A percentile compares a stretch with the other conserved stretches of the same genome.
These are phyloP conservation scores for Imbricaverruca yamaguchii DNA, from an alignment of 2,888 invertebrate genomes.

Conservation along the genomic window DNA sequence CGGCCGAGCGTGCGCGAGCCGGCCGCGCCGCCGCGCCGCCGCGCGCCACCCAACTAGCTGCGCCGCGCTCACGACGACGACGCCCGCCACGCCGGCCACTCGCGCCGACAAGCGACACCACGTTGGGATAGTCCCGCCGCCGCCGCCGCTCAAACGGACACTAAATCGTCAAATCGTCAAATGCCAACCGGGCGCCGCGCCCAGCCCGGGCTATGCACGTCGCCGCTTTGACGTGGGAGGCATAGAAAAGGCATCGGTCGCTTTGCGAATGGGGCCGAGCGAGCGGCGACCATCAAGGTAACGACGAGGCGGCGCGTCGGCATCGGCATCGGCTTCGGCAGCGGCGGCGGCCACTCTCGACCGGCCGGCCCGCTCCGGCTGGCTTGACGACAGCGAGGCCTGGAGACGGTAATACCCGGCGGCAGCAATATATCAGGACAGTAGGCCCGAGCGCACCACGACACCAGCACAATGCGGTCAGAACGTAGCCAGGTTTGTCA, in stretches of 20 bases:
- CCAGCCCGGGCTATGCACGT: neutral
- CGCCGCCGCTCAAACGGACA: neutral
- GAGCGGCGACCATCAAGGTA: neutral
- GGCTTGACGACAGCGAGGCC: neutral
- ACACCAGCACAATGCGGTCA: too few relatives aligned
- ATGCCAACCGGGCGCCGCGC: neutral
- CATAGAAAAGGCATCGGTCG: constrained; percentile 19
- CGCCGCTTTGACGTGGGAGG: constrained; percentile 8
- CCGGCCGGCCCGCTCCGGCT: neutral
- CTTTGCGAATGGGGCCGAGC: neutral
- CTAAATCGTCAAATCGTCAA: constrained; percentile 13
- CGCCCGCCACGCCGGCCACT: neutral
- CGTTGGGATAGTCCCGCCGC: constrained; percentile 15
- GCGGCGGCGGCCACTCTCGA: neutral
- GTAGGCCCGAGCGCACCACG: too few relatives aligned
- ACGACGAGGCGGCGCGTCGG: neutral
- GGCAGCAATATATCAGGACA: too few relatives aligned
- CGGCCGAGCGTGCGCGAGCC: neutral
- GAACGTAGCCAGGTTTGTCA: too few relatives aligned
- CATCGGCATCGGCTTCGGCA: too few relatives aligned
- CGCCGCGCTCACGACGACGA: neutral
- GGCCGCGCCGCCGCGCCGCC: neutral
- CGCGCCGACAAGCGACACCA: neutral
- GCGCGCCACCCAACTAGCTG: neutral
- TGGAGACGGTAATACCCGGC: too few relatives aligned